phyloP scores from a whole-genome alignment of 2,113 vertebrate species.

The Isichthys henryi region DNA sequence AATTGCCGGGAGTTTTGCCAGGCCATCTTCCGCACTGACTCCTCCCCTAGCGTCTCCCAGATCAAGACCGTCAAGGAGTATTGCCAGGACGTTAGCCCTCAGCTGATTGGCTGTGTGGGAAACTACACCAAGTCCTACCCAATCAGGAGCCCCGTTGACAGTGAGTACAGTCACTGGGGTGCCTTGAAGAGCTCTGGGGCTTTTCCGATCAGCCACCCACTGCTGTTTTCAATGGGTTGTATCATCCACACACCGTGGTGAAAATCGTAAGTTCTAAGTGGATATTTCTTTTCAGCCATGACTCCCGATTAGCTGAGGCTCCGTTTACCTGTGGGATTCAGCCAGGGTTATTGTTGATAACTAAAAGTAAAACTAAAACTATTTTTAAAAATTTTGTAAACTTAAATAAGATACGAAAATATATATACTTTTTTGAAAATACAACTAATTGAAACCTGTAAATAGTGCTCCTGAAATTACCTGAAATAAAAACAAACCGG shows the following conservation, averaged over 20 bases:
- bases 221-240: background rate
- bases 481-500: background rate
- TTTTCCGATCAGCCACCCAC: background rate
- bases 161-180: constrained; percentile 57
- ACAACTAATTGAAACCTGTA: background rate
- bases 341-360: background rate
- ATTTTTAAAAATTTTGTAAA: background rate
- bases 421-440: background rate
- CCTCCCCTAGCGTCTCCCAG: constrained; percentile 87
- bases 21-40: constrained; percentile 97
- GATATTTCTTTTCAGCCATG: background rate
- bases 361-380: background rate
- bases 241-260: background rate
- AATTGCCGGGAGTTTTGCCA: constrained; percentile 95
- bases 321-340: background rate
- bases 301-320: background rate
- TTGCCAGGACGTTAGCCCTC: constrained; percentile 81
- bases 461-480: background rate
- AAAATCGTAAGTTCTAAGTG: background rate
- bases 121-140: constrained; percentile 97
- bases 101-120: constrained; percentile 84
- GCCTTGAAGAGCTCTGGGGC: background rate
- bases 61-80: constrained; percentile 90
- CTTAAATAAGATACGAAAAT: background rate
- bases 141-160: constrained; percentile 90